phyloP scores from a whole-genome alignment of 1,140 invertebrate genomes.

The Lordiphosa stackelbergi region DNA sequence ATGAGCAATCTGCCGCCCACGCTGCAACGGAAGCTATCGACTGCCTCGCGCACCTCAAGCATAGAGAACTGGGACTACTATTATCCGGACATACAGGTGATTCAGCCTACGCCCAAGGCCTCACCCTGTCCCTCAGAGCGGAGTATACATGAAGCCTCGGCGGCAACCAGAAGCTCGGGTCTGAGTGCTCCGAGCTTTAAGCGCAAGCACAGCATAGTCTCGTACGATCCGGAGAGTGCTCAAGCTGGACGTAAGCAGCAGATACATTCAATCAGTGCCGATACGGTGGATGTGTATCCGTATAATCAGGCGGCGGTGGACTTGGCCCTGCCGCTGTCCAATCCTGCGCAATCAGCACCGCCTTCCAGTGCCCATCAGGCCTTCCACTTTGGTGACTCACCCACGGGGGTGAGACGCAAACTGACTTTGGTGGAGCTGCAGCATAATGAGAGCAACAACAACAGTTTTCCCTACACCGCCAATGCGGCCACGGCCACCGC shows the following conservation, averaged over 20 bases:
- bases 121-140: slow-evolving; percentile 88
- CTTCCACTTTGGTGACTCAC: slow-evolving; percentile 62
- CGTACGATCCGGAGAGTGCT: slow-evolving; percentile 70
- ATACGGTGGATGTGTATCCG: slow-evolving; percentile 72
- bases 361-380: slow-evolving; percentile 43
- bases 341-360: slow-evolving; percentile 52
- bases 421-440: slow-evolving; percentile 66
- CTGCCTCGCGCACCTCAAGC: slow-evolving; percentile 76
- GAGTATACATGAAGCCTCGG: slow-evolving; percentile 55
- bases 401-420: slow-evolving; percentile 65
- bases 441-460: slow-evolving; percentile 57
- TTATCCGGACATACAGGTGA: slow-evolving; percentile 86
- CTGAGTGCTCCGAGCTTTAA: slow-evolving; percentile 53
- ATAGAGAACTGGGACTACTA: slow-evolving; percentile 81
- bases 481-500: slow-evolving; percentile 25
- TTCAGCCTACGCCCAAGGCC: slow-evolving; percentile 86
- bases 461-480: slow-evolving; percentile 56
- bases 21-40: slow-evolving; percentile 69
- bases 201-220: slow-evolving; percentile 74
- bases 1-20: slow-evolving; percentile 80
- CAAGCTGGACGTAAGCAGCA: slow-evolving; percentile 71
- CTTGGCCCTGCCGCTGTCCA: slow-evolving; percentile 35
- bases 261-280: slow-evolving; percentile 74
- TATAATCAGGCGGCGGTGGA: slow-evolving; percentile 58
- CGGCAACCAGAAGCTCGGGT: not conserved